Evolutionary conservation across 2,113 vertebrate genomes (phyloP), one percentile per base, ranked within the genome.

Genomic region (Tretioscincus oriximinensis): DNA sequence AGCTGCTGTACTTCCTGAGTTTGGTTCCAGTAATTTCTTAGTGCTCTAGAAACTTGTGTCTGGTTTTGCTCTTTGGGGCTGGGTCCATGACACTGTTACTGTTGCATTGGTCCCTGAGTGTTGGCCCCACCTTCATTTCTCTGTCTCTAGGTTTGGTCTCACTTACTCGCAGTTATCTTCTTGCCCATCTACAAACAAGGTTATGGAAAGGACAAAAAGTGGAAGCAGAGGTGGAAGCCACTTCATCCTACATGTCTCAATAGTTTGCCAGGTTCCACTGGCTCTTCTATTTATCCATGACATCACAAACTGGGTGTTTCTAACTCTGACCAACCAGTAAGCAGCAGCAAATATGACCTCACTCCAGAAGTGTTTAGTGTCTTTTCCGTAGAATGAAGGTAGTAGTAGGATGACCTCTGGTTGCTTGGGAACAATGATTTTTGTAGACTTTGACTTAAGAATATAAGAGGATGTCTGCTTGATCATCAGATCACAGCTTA

Each of bases 181-280:
- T 12, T 74, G 24, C 7, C 71, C 79, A 41, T 49, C 24, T 1
- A 47, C 24, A 18, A 47, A 35, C 22, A 22, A 9, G 49, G 35
- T 7, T n/a, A 67, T 9, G 20, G 20, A 35, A 73, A 81, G 79
- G 61, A 26, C 58, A 63, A 74, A 54, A 28, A 74, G 5, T 7
- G 63, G 63, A 35, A 74, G 29, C 20, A 29, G 47, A 51, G 54
- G 47, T 7, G 51, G 81, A 8, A 74, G 24, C 41, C 49, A 10
- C 71, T 58, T 73, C 79, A 81, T 81, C 71, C 61, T 81, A 58
- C 79, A 74, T 54, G 63, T 54, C 71, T 54, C 47, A 35, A 66
- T 28, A n/a, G 31, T 28, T 41, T 7, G 79, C 60, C 22, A 45
- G 22, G 20, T 65, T 73, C 45, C 78, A 31, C 29, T 9, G 7